A percentile compares a stretch with the other conserved stretches of the same genome.
Conservation (phyloP, 2,797 vertebrate genomes). For the Hozukius guyotensis region DNA sequence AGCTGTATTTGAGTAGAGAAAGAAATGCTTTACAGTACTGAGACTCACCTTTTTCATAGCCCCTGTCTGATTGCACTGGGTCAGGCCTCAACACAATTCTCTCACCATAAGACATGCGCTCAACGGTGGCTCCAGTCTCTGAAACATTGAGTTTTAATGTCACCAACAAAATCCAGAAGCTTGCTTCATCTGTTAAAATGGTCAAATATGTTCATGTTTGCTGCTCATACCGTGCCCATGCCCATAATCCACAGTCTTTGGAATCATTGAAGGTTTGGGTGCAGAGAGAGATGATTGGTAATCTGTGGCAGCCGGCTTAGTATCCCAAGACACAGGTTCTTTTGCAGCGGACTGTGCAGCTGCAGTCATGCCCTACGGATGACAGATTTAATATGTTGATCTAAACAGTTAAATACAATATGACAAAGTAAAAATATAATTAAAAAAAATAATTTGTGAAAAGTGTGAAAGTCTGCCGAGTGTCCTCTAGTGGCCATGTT, state of each 20-base stretch:
- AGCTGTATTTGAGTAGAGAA: neutral
- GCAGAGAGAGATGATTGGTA: slow-evolving; percentile 71
- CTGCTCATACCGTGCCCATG: slow-evolving; percentile 87
- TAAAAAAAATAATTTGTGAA: neutral
- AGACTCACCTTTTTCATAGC: slow-evolving; percentile 92
- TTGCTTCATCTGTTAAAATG: neutral
- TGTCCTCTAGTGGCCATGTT: neutral
- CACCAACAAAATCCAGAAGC: neutral
- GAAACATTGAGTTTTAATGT: slow-evolving; percentile 35
- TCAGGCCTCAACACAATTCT: slow-evolving; percentile 94
- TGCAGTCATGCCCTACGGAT: slow-evolving; percentile 72
- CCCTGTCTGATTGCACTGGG: slow-evolving; percentile 86
- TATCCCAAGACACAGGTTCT: slow-evolving; percentile 81
- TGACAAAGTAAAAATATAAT: neutral
- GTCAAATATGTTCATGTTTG: neutral
- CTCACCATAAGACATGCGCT: slow-evolving; percentile 96
- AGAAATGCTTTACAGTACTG: neutral
- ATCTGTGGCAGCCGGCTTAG: slow-evolving; percentile 60
- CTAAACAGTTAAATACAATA: neutral
- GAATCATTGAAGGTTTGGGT: slow-evolving; percentile 83
- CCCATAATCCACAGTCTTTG: slow-evolving; percentile 97
- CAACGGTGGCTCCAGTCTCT: slow-evolving; percentile 92
- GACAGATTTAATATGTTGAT: neutral
- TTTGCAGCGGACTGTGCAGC: slow-evolving; percentile 34
- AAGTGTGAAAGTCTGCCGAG: neutral